These are phyloP conservation scores for Littorina saxatilis DNA, from an alignment of 1,140 invertebrate species.

Conservation along the genomic window DNA sequence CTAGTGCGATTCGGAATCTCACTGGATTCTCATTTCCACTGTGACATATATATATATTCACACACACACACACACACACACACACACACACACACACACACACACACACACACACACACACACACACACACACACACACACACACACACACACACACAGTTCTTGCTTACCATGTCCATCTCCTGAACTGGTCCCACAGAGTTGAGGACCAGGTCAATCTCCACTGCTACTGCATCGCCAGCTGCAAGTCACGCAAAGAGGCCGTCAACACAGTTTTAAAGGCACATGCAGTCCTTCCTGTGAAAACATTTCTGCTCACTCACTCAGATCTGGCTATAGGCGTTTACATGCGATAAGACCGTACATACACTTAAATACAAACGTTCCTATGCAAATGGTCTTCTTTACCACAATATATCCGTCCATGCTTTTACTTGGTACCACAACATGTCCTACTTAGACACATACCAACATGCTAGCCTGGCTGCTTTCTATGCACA, in stretches of 20 bases:
- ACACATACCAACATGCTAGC: too few relatives aligned
- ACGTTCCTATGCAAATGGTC: neutral
- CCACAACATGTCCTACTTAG: too few relatives aligned
- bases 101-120: neutral
- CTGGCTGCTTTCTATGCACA: too few relatives aligned
- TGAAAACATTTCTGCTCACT: too few relatives aligned
- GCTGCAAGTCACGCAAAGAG: neutral
- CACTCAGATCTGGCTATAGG: neutral
- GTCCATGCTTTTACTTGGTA: too few relatives aligned
- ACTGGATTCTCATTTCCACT: too few relatives aligned
- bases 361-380: neutral
- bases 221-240: constrained; percentile 11
- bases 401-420: neutral
- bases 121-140: neutral
- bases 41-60: too few relatives aligned
- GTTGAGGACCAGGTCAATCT: constrained; percentile 37
- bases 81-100: constrained; percentile 22
- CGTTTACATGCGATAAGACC: neutral
- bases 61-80: constrained; percentile 11
- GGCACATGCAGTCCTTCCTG: neutral
- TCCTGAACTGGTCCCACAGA: constrained; percentile 39
- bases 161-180: constrained; percentile 33
- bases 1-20: too few relatives aligned
- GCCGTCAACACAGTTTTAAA: neutral
- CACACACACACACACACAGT: neutral